Conservation (phyloP, 2,888 invertebrate species). For the Philhelius pedissequus region DNA sequence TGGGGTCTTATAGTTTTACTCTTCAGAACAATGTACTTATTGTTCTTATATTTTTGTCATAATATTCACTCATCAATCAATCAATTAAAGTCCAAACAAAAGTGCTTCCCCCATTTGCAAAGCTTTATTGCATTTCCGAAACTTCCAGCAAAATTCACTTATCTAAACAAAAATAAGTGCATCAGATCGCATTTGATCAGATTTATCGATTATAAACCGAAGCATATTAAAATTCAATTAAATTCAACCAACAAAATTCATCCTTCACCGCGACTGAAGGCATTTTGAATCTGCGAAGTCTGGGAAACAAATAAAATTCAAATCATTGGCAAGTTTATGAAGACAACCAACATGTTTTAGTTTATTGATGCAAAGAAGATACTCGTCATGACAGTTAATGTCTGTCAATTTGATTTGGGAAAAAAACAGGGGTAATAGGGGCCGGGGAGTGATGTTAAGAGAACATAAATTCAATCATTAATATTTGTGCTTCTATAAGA, state of each 20-base stretch:
- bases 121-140: not conserved
- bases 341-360: not conserved
- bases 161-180: not conserved
- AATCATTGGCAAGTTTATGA: constrained; percentile 12
- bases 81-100: not conserved
- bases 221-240: not conserved
- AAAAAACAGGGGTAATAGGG: not conserved
- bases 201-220: constrained; percentile 13
- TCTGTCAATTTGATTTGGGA: not conserved
- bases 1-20: too few relatives aligned
- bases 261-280: not conserved
- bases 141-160: not conserved
- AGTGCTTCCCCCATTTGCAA: not conserved
- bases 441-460: too few relatives aligned
- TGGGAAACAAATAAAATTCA: constrained; percentile 23
- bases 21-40: too few relatives aligned
- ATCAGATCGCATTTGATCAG: not conserved
- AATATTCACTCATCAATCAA: too few relatives aligned
- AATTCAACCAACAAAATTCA: not conserved
- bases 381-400: constrained; percentile 12
- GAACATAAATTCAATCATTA: not conserved
- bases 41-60: too few relatives aligned
- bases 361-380: not conserved
- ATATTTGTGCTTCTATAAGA: not conserved
- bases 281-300: not conserved